These are phyloP conservation scores for Colistium nudipinnis DNA, from an alignment of 2,113 vertebrate species.

Conservation along the genomic window DNA sequence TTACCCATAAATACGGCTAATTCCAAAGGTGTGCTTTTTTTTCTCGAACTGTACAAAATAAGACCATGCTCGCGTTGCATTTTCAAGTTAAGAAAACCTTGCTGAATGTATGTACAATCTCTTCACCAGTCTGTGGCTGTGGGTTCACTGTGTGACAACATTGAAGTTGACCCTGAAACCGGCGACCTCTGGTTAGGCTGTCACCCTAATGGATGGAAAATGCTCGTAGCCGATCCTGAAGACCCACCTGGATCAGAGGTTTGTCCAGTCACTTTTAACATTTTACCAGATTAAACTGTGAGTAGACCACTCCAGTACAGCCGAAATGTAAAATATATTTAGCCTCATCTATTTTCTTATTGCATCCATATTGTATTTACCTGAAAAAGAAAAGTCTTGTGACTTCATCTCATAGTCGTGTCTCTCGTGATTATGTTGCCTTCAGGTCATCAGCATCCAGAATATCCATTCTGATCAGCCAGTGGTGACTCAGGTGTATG, in stretches of 20 bases:
- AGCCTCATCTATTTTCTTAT: background rate
- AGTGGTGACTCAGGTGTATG: conserved; percentile 85
- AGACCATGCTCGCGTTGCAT: background rate
- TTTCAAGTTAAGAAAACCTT: background rate
- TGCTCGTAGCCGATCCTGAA: conserved; percentile 71
- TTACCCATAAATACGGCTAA: background rate
- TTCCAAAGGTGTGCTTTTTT: background rate
- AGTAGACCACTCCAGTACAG: background rate
- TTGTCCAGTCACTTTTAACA: conserved; percentile 43
- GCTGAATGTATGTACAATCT: background rate
- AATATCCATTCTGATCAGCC: conserved; percentile 88
- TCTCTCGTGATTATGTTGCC: background rate
- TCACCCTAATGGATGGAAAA: conserved; percentile 85
- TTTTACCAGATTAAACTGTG: background rate
- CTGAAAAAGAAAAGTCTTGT: background rate
- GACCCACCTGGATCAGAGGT: conserved; percentile 92
- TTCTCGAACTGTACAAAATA: background rate
- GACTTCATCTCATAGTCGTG: background rate
- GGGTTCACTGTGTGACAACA: conserved; percentile 86
- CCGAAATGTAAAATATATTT: background rate
- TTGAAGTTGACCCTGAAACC: conserved; percentile 85
- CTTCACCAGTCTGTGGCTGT: conserved; percentile 81
- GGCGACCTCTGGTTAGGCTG: conserved; percentile 92
- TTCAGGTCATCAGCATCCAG: conserved; percentile 86
- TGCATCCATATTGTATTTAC: background rate